phyloP scores from a whole-genome alignment of 2,797 vertebrate genomes.

The Epinephelus malabaricus region DNA sequence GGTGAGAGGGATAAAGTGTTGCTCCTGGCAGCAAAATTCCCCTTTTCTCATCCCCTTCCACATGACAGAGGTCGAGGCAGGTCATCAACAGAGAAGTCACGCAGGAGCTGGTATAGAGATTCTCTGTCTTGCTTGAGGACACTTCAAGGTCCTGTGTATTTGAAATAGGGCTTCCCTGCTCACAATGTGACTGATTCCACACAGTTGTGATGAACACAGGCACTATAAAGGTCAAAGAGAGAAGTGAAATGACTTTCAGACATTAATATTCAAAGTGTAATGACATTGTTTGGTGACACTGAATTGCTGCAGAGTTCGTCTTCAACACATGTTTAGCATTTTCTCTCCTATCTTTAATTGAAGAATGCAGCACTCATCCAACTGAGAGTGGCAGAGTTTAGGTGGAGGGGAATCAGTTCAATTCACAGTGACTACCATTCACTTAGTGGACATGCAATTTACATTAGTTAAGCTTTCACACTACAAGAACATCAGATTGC shows the following conservation, averaged over 20 bases:
- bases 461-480: slow-evolving; percentile 28
- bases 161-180: slow-evolving; percentile 17
- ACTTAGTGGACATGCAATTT: slow-evolving; percentile 21
- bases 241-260: neutral
- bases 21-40: neutral
- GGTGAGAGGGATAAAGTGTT: neutral
- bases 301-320: slow-evolving; percentile 21
- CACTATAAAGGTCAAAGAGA: slow-evolving; percentile 30
- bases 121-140: slow-evolving; percentile 29
- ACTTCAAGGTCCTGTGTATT: slow-evolving; percentile 19
- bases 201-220: slow-evolving; percentile 12
- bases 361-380: slow-evolving; percentile 3
- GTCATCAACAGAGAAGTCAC: slow-evolving; percentile 20
- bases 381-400: neutral
- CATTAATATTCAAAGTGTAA: slow-evolving; percentile 30
- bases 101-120: neutral
- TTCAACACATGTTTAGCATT: neutral
- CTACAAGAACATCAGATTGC: slow-evolving; percentile 12
- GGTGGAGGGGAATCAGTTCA: neutral
- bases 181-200: neutral
- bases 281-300: slow-evolving; percentile 21
- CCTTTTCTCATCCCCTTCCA: neutral
- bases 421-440: slow-evolving; percentile 1
- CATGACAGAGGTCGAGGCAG: slow-evolving; percentile 28
- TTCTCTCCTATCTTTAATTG: slow-evolving; percentile 19